Percentiles rank a stretch among this genome's conserved stretches.
These are phyloP conservation scores for Dolichomitus sp. DNA, from an alignment of 2,888 invertebrate species.

Conservation along the genomic window DNA sequence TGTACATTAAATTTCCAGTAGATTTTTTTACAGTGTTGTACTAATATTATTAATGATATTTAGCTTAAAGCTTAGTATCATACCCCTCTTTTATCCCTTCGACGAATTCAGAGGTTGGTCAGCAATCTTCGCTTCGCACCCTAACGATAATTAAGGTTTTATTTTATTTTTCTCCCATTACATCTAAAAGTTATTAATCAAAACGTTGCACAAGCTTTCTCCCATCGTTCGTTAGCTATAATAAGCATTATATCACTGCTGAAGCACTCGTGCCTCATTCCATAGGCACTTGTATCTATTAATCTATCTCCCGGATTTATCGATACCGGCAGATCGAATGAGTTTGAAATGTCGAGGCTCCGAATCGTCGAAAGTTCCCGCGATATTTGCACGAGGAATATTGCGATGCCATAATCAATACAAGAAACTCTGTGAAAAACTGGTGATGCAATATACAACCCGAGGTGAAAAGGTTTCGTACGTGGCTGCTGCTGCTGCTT, in stretches of 20 bases:
- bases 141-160: neutral
- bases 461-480: slow-evolving; percentile 61
- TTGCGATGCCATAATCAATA: slow-evolving; percentile 3
- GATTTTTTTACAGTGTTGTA: too few relatives aligned
- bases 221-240: slow-evolving; percentile 18
- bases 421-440: slow-evolving; percentile 57
- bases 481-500: slow-evolving; percentile 30
- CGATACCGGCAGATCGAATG: slow-evolving; percentile 31
- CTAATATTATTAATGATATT: too few relatives aligned
- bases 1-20: too few relatives aligned
- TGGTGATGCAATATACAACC: slow-evolving; percentile 60
- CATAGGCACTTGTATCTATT: slow-evolving; percentile 21
- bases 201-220: slow-evolving; percentile 14
- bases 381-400: slow-evolving; percentile 46
- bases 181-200: neutral
- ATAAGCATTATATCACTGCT: neutral
- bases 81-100: too few relatives aligned
- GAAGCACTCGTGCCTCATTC: neutral
- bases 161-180: neutral
- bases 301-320: slow-evolving; percentile 53
- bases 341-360: slow-evolving; percentile 58
- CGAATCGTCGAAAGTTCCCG: slow-evolving; percentile 50
- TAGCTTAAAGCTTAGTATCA: too few relatives aligned
- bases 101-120: neutral
- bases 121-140: neutral